phyloP scores from a whole-genome alignment of 2,888 invertebrate species.

The Podotricha telesiphe region DNA sequence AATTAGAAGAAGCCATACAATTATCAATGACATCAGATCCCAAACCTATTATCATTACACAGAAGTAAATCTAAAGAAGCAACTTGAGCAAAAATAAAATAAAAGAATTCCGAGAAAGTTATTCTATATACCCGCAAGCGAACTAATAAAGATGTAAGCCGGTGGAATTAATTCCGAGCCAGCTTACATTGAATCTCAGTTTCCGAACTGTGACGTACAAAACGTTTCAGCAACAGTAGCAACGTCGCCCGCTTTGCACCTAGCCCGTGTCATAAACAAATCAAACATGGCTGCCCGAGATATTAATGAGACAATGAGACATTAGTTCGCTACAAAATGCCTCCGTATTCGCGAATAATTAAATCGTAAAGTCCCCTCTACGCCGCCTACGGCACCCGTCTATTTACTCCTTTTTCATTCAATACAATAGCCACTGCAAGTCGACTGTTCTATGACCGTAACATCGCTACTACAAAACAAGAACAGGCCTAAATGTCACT shows the following conservation, averaged over 20 bases:
- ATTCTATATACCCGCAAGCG: conserved; percentile 25
- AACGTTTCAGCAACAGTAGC: conserved; percentile 45
- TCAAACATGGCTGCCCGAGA: conserved; percentile 82
- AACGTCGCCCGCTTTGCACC: conserved; percentile 63
- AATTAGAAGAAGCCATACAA: neutral
- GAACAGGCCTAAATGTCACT: conserved; percentile 48
- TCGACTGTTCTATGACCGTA: conserved; percentile 63
- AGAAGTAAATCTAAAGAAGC: conserved; percentile 4
- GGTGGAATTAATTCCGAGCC: conserved; percentile 55
- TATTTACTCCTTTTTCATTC: conserved; percentile 84
- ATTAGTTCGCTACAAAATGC: conserved; percentile 84
- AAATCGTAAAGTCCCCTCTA: conserved; percentile 84
- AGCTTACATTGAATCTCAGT: conserved; percentile 49
- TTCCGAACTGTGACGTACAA: conserved; percentile 56
- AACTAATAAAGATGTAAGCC: conserved; percentile 45
- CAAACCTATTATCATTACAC: neutral
- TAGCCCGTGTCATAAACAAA: conserved; percentile 80
- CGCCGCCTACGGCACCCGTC: conserved; percentile 79
- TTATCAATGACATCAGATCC: neutral
- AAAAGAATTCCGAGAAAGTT: neutral
- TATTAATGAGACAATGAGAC: conserved; percentile 84
- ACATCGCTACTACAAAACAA: conserved; percentile 54
- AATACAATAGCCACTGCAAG: conserved; percentile 83
- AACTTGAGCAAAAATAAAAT: conserved; percentile 8
- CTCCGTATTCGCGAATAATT: conserved; percentile 84